Conservation (phyloP, 92 coral and sea anemone genomes). For the Paragorgia papillata region DNA sequence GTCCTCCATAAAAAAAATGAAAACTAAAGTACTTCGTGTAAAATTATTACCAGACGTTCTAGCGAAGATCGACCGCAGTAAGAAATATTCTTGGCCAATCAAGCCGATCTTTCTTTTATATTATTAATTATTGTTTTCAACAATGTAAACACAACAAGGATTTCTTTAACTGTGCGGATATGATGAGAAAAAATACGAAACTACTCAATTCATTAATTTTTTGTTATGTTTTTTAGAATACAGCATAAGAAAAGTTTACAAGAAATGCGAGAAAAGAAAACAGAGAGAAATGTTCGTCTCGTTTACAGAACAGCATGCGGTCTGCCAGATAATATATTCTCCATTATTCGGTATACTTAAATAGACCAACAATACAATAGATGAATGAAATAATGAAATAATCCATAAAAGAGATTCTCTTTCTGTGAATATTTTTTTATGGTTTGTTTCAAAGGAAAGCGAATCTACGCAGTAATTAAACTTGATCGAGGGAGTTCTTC, state of each 20-base stretch:
- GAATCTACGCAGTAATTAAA: neutral
- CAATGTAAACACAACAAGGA: neutral
- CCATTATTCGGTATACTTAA: constrained; percentile 1
- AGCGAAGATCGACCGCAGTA: neutral
- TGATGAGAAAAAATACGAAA: neutral
- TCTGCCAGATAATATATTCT: neutral
- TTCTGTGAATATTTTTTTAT: neutral
- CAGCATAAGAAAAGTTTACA: neutral
- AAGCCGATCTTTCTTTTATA: neutral
- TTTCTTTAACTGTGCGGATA: neutral
- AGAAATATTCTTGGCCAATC: neutral
- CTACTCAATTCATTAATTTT: neutral
- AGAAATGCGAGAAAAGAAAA: neutral
- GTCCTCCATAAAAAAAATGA: too few species aligned
- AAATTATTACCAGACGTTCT: neutral
- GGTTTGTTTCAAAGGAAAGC: neutral
- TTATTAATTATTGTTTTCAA: neutral
- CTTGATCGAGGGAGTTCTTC: too few species aligned
- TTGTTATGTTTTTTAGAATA: neutral
- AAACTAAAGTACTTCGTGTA: too few species aligned
- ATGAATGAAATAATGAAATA: constrained; percentile 8
- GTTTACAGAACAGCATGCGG: neutral
- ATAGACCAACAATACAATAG: constrained; percentile 14
- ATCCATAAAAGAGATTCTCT: neutral
- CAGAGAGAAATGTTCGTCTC: neutral